Evolutionary conservation across 1,140 invertebrate species (phyloP).

Genomic region (Lucilia sericata): DNA sequence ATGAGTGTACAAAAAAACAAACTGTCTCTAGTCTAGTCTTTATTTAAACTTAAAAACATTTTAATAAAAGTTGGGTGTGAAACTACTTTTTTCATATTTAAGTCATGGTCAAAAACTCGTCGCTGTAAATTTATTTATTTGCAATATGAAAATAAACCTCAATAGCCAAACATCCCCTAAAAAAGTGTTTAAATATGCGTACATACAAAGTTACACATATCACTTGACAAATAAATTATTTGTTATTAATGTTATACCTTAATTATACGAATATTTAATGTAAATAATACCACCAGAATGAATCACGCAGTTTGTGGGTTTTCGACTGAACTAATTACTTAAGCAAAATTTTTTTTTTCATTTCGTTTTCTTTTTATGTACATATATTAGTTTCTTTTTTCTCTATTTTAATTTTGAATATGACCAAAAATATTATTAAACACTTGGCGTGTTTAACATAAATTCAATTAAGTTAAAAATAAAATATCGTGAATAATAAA

Average conservation of each 20-base stretch:
- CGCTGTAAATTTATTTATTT: too few species aligned
- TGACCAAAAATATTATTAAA: not conserved
- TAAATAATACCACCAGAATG: not conserved
- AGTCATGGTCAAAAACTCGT: too few species aligned
- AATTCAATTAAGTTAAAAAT: not conserved
- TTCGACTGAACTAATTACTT: not conserved
- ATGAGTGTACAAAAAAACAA: too few species aligned
- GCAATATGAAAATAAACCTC: too few species aligned
- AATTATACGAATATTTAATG: not conserved
- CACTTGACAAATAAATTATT: not conserved
- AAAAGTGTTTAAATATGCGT: not conserved
- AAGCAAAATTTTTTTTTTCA: not conserved
- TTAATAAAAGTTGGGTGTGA: too few species aligned
- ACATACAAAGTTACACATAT: not conserved
- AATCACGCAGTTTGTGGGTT: not conserved
- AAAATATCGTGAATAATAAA: too few species aligned
- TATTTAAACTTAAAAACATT: too few species aligned
- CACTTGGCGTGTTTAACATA: slow-evolving; percentile 5
- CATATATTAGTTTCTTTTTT: too few species aligned
- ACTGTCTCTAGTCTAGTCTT: too few species aligned
- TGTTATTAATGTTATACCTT: slow-evolving; percentile 7
- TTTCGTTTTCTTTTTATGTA: too few species aligned
- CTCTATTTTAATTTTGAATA: not conserved
- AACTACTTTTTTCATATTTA: too few species aligned
- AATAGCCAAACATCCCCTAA: not conserved